Evolutionary conservation across 2,888 invertebrate species (phyloP).

Genomic region (Aradus depressus): DNA sequence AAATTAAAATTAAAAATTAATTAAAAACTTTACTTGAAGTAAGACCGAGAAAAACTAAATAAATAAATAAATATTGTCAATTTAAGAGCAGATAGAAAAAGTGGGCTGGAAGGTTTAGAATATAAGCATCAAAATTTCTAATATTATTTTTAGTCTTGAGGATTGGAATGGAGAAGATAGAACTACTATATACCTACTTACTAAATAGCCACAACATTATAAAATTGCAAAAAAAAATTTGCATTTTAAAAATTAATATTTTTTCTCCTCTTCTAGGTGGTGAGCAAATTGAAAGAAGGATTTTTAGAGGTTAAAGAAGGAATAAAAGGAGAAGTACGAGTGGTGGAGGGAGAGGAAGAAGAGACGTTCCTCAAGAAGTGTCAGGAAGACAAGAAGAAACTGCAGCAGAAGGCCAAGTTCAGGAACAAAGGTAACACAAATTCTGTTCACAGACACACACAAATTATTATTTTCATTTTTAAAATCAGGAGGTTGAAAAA

Average conservation of each 20-base stretch:
- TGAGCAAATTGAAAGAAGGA: conserved; percentile 33
- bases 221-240: neutral
- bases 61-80: too few species aligned
- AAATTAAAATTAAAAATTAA: too few species aligned
- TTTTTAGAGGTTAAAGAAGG: conserved; percentile 34
- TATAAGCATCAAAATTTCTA: too few species aligned
- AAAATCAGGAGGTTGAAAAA: too few species aligned
- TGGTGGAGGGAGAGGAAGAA: conserved; percentile 62
- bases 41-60: too few species aligned
- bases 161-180: neutral
- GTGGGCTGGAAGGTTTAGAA: too few species aligned
- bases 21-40: too few species aligned
- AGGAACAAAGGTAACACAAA: too few species aligned
- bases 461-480: too few species aligned
- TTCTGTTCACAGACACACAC: too few species aligned
- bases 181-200: neutral
- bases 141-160: neutral
- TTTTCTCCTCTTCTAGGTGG: conserved; percentile 21
- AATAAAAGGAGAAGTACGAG: conserved; percentile 42
- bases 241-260: neutral
- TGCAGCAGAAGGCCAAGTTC: conserved; percentile 4
- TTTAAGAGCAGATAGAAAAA: too few species aligned
- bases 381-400: conserved; percentile 36
- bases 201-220: neutral
- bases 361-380: conserved; percentile 52